Evolutionary conservation across 2,888 invertebrate species (phyloP).

Genomic region (Dicranocentrus wangi): DNA sequence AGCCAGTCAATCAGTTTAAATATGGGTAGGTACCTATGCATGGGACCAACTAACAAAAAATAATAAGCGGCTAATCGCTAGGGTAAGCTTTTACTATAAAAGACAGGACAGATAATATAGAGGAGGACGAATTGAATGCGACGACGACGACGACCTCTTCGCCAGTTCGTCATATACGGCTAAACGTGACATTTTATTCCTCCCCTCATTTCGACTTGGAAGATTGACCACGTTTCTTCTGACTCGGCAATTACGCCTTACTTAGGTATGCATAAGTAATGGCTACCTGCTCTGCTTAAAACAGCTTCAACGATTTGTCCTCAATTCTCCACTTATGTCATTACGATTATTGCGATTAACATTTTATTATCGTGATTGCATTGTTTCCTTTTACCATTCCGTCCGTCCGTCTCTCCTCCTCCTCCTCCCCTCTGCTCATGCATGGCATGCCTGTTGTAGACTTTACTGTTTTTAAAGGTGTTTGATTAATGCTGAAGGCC

Average conservation of each 20-base stretch:
- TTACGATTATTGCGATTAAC: slow-evolving; percentile 55
- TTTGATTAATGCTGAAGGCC: slow-evolving; percentile 16
- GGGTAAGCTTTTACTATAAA: slow-evolving; percentile 14
- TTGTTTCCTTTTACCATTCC: slow-evolving; percentile 16
- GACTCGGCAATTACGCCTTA: slow-evolving; percentile 25
- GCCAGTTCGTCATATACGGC: slow-evolving; percentile 35
- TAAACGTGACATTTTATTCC: slow-evolving; percentile 56
- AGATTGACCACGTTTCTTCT: slow-evolving; percentile 22
- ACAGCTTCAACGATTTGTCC: slow-evolving; percentile 58
- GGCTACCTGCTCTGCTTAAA: slow-evolving; percentile 43
- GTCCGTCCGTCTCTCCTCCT: background rate
- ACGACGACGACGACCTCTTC: slow-evolving; percentile 48
- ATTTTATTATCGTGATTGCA: slow-evolving; percentile 44
- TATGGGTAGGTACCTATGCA: background rate
- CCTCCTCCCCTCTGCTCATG: background rate
- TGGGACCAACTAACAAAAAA: too few relatives aligned
- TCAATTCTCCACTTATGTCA: slow-evolving; percentile 59
- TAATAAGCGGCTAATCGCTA: background rate
- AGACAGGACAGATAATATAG: slow-evolving; percentile 24
- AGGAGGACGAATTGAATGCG: too few relatives aligned
- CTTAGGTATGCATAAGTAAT: background rate
- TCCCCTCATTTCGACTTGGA: slow-evolving; percentile 25
- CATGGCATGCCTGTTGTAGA: too few relatives aligned
- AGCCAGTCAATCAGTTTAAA: slow-evolving; percentile 43
- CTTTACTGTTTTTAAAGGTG: too few relatives aligned